phyloP scores from a whole-genome alignment of 2,888 invertebrate species.

The Galeopsomyia nigrocyanea region DNA sequence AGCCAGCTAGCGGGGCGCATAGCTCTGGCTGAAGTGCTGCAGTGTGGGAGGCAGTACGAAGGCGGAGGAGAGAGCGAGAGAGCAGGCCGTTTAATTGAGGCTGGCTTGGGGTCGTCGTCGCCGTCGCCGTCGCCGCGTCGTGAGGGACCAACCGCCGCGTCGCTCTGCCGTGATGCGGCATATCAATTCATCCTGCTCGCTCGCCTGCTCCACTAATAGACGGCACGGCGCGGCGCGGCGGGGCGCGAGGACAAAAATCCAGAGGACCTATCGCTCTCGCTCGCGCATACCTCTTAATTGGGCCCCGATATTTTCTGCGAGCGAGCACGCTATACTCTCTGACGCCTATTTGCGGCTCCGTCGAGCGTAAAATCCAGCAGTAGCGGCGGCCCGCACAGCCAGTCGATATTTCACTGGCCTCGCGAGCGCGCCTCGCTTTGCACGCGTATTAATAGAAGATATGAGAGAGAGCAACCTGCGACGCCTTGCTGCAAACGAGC shows the following conservation, averaged over 20 bases:
- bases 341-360: too few species aligned
- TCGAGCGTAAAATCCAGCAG: too few species aligned
- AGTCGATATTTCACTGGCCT: too few species aligned
- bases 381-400: too few species aligned
- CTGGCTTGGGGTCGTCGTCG: slow-evolving; percentile 48
- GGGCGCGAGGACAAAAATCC: slow-evolving; percentile 30
- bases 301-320: slow-evolving; percentile 43
- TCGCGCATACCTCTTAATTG: slow-evolving; percentile 69
- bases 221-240: slow-evolving; percentile 47
- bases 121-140: slow-evolving; percentile 47
- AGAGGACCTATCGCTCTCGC: slow-evolving; percentile 34
- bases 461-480: not conserved
- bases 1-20: too few species aligned
- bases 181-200: slow-evolving; percentile 62
- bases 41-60: too few species aligned
- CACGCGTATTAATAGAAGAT: not conserved
- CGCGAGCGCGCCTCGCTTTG: not conserved
- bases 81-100: slow-evolving; percentile 48
- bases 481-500: too few species aligned
- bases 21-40: slow-evolving; percentile 31
- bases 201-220: slow-evolving; percentile 65
- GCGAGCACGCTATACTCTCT: too few species aligned
- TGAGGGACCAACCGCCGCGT: slow-evolving; percentile 50
- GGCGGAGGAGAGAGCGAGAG: too few species aligned
- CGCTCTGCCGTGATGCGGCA: slow-evolving; percentile 53